phyloP scores from a whole-genome alignment of 2,113 vertebrate species.

The Gobiocypris rarus region DNA sequence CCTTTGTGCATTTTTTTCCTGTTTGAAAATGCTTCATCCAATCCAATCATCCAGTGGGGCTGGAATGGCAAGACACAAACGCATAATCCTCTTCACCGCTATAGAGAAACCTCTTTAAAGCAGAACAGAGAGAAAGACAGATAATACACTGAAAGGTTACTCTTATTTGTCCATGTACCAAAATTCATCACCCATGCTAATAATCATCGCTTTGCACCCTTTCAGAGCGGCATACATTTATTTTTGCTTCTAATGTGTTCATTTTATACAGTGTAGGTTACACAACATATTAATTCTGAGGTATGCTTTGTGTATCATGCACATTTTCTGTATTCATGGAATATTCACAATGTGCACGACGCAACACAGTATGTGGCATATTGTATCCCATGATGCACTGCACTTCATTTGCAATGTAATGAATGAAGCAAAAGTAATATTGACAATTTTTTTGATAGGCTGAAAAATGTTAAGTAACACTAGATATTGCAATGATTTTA shows the following conservation, averaged over 20 bases:
- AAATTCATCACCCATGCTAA: slow-evolving; percentile 66
- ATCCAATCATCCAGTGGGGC: slow-evolving; percentile 57
- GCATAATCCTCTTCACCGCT: slow-evolving; percentile 21
- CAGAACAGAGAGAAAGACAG: slow-evolving; percentile 21
- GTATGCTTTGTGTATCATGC: background rate
- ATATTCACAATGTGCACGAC: background rate
- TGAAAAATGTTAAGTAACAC: background rate
- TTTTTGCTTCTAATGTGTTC: background rate
- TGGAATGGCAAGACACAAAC: slow-evolving; percentile 65
- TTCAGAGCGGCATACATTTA: slow-evolving; percentile 26
- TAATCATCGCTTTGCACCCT: slow-evolving; percentile 70
- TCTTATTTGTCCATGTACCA: slow-evolving; percentile 64
- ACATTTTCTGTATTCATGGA: background rate
- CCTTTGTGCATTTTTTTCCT: slow-evolving; percentile 58
- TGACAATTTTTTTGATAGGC: background rate
- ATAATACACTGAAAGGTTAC: slow-evolving; percentile 51
- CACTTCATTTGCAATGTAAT: too few species aligned
- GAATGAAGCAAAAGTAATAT: background rate
- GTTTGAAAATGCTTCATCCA: slow-evolving; percentile 65
- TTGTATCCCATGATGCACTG: too few species aligned
- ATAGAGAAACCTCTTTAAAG: slow-evolving; percentile 26
- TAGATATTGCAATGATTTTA: background rate
- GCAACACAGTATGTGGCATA: background rate
- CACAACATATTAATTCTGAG: background rate
- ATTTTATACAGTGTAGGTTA: background rate